A percentile compares a stretch with the other conserved stretches of the same genome.
These are phyloP conservation scores for Engraulis encrasicolus DNA, from an alignment of 2,113 vertebrate genomes.

Conservation along the genomic window DNA sequence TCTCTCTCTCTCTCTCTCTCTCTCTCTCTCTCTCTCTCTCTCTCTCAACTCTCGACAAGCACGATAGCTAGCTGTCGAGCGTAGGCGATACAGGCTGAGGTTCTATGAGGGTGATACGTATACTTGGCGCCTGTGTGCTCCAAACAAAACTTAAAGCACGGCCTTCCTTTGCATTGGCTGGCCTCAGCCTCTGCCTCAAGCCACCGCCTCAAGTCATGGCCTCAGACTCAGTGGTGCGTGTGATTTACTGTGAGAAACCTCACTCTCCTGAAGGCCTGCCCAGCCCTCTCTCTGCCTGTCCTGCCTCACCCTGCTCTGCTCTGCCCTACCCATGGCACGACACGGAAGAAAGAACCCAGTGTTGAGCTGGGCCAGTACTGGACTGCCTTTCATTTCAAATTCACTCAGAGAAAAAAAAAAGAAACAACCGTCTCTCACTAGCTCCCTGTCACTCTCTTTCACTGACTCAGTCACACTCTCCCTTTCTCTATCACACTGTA, in stretches of 20 bases:
- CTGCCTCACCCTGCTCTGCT: background rate
- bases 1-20: too few species aligned
- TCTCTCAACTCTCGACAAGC: too few species aligned
- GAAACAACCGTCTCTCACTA: background rate
- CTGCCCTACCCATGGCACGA: background rate
- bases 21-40: too few species aligned
- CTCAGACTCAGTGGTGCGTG: background rate
- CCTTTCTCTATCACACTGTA: background rate
- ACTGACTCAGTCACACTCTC: background rate
- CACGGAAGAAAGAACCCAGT: slow-evolving; percentile 21
- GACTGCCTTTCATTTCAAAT: slow-evolving; percentile 13
- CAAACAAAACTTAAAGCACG: slow-evolving; percentile 18
- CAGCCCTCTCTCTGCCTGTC: background rate
- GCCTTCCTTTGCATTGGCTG: background rate
- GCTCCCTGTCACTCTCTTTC: background rate
- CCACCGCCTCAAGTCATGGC: too few species aligned
- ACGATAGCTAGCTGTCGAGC: background rate
- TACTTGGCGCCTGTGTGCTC: background rate
- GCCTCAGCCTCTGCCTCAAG: too few species aligned
- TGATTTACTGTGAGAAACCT: slow-evolving; percentile 27
- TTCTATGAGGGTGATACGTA: too few species aligned
- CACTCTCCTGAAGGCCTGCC: slow-evolving; percentile 4
- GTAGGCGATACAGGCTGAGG: background rate
- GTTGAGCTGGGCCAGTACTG: too few species aligned
- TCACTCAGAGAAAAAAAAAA: background rate